Evolutionary conservation across 2,888 invertebrate species (phyloP).

Genomic region (Dryadula phaetusa): DNA sequence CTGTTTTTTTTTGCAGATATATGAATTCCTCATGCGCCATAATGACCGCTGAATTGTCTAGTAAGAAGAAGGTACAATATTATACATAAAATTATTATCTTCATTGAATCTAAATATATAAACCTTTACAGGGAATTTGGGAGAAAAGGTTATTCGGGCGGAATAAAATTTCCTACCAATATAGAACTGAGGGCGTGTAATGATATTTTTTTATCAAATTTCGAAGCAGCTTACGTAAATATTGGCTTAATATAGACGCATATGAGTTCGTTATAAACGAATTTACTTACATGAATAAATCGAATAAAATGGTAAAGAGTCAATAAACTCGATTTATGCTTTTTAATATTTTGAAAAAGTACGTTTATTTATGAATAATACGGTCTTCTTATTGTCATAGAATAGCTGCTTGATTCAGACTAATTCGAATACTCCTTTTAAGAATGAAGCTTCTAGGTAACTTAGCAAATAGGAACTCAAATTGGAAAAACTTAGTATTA

Average conservation of each 20-base stretch:
- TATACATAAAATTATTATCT: neutral
- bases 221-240: conserved; percentile 27
- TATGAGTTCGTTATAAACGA: conserved; percentile 8
- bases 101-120: conserved; percentile 15
- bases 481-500: no score
- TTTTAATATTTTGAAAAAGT: neutral
- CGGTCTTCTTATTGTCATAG: neutral
- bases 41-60: no score
- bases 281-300: conserved; percentile 28
- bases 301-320: conserved; percentile 7
- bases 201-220: conserved; percentile 35
- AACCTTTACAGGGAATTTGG: conserved; percentile 34
- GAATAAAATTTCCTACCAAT: conserved; percentile 39
- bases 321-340: neutral
- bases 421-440: neutral
- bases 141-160: conserved; percentile 38
- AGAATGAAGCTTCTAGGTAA: no score
- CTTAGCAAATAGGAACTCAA: no score
- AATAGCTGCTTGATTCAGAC: neutral
- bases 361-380: neutral
- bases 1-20: no score
- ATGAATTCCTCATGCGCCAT: no score
- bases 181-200: conserved; percentile 38
- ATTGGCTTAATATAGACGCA: conserved; percentile 20
- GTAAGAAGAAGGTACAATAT: no score